Conservation (phyloP, 1,140 invertebrate genomes). For the Batillaria attramentaria region DNA sequence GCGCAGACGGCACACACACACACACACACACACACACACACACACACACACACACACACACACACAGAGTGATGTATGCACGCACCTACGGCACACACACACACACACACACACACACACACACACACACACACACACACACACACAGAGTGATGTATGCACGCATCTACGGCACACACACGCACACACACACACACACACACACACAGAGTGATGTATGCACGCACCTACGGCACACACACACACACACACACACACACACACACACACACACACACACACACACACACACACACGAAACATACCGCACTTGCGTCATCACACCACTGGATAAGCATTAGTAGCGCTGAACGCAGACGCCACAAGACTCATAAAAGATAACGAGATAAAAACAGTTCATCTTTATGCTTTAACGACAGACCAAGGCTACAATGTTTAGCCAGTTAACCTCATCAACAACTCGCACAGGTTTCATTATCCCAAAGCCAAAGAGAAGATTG, state of each 20-base stretch:
- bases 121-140: neutral
- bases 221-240: slow-evolving; percentile 4
- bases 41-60: slow-evolving; percentile 21
- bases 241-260: slow-evolving; percentile 18
- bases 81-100: neutral
- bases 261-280: slow-evolving; percentile 12
- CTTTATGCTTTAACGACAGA: no score
- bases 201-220: neutral
- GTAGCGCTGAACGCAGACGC: no score
- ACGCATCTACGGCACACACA: neutral
- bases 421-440: no score
- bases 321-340: no score
- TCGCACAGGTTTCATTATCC: no score
- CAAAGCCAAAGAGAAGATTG: no score
- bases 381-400: no score
- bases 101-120: neutral
- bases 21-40: slow-evolving; percentile 18
- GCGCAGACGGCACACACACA: no score
- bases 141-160: neutral
- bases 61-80: neutral
- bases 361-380: no score
- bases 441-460: no score
- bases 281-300: neutral
- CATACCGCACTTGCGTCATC: no score
- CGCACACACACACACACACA: slow-evolving; percentile 13